A percentile compares a stretch with the other conserved stretches of the same genome.
Evolutionary conservation across 2,888 invertebrate species (phyloP).

Genomic region (Lithophane leautieri): DNA sequence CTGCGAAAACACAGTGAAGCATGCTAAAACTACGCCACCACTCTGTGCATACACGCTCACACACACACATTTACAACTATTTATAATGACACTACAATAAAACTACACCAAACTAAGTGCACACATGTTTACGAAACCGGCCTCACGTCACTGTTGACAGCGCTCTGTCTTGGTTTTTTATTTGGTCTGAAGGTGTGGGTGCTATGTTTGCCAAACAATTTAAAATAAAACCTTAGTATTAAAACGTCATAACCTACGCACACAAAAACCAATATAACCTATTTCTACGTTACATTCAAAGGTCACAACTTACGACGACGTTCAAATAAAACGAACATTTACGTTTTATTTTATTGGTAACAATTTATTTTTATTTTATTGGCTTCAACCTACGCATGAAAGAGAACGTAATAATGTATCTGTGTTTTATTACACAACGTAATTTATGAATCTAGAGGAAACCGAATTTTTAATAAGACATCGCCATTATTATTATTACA

Average conservation of each 20-base stretch:
- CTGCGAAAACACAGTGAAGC: no score
- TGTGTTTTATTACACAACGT: constrained; percentile 16
- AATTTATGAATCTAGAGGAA: background rate
- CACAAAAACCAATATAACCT: constrained; percentile 31
- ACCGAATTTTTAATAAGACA: background rate
- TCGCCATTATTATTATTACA: background rate
- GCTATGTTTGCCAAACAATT: no score
- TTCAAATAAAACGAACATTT: constrained; percentile 47
- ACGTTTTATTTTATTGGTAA: constrained; percentile 51
- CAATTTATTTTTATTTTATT: constrained; percentile 61
- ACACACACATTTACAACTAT: no score
- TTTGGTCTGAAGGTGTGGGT: no score
- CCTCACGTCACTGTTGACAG: no score
- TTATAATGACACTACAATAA: no score
- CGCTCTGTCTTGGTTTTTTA: no score
- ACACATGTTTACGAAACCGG: no score
- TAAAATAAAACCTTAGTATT: no score
- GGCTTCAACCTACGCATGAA: constrained; percentile 26
- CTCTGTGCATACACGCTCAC: no score
- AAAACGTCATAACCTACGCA: background rate
- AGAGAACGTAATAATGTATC: constrained; percentile 35
- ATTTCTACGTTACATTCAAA: constrained; percentile 43
- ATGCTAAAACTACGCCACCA: no score
- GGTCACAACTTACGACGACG: constrained; percentile 54
- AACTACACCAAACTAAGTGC: no score